Evolutionary conservation across 2,797 vertebrate genomes (phyloP), one percentile per base, ranked within the genome.

Genomic region (Bovichtus diacanthus): DNA sequence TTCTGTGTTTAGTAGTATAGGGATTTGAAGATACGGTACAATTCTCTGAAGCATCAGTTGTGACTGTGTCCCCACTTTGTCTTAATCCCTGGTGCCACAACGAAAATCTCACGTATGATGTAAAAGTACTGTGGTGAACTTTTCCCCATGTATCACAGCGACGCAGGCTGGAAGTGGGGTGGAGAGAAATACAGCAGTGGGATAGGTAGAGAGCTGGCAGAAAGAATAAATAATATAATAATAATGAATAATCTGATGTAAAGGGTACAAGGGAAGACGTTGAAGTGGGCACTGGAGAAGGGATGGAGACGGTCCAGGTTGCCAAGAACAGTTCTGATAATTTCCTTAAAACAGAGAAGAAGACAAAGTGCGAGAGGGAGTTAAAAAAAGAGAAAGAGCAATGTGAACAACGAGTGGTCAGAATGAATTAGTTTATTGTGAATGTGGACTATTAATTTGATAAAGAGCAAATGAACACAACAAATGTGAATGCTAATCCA

Each of bases 231-330:
- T 0, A n/a, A 46, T 44, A 23, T 10, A 21, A 8, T 6, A 19
- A 41, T 95, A 95, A 95, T 0, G 93, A 95, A 85, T 95, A 96
- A 70, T 95, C 27, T 19, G 80, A 87, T 65, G 34, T 12, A 82
- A 96, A 96, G 95, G 96, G 97, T 98, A 98, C 97, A 97, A 0
- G 97, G 97, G 88, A 97, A 98, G 67, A 98, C 65, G 6, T 81
- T 93, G 78, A 97, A 97, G 88, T 96, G 95, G n/a, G 93, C 64
- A 2, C 96, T 97, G 63, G 90, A 90, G 88, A 99, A 99, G 1
- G 97, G 97, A 51, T 93, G 94, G 65, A 98, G 95, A 65, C 71
- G 78, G 61, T 96, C 93, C 88, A 97, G 87, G 84, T 96, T 97
- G 54, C 95, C 96, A 47, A 99, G 92, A 82, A 98, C 92, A 1